Conservation (phyloP, 1,140 invertebrate species). For the Drosophila ohnishii region DNA sequence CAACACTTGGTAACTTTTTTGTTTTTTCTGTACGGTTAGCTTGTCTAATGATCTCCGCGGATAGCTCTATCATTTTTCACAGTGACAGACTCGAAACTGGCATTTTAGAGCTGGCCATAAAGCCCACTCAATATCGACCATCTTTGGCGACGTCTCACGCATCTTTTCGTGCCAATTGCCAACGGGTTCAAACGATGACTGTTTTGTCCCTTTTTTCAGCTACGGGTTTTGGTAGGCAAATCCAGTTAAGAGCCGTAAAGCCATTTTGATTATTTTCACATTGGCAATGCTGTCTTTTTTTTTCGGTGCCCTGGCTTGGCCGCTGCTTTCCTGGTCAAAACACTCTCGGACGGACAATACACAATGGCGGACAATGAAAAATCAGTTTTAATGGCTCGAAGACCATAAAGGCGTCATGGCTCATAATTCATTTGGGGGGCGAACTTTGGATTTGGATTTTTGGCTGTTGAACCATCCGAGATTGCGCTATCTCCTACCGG, state of each 20-base stretch:
- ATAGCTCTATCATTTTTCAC: constrained; percentile 49
- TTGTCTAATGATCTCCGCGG: constrained; percentile 64
- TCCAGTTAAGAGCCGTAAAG: constrained; percentile 47
- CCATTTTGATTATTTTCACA: constrained; percentile 68
- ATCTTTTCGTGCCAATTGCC: constrained; percentile 72
- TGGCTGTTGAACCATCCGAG: constrained; percentile 31
- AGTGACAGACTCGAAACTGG: constrained; percentile 35
- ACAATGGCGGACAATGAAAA: constrained; percentile 66
- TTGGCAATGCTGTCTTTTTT: constrained; percentile 35
- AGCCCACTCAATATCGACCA: constrained; percentile 59
- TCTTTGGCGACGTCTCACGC: constrained; percentile 66
- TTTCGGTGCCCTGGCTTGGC: background rate
- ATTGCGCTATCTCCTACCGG: constrained; percentile 57
- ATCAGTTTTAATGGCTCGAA: constrained; percentile 69
- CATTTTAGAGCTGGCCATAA: constrained; percentile 29
- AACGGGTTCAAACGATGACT: constrained; percentile 44
- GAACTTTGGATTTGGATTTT: constrained; percentile 41
- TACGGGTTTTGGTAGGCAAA: constrained; percentile 41
- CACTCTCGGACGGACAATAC: constrained; percentile 9
- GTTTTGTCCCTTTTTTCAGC: constrained; percentile 5
- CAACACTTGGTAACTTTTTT: constrained; percentile 9
- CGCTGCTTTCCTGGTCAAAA: constrained; percentile 35
- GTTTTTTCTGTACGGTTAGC: background rate
- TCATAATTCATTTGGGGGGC: constrained; percentile 68
- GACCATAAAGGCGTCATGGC: constrained; percentile 74